A percentile compares a stretch with the other conserved stretches of the same genome.
Conservation (phyloP, 1,140 invertebrate genomes). For the Philopotamus ludificatus region DNA sequence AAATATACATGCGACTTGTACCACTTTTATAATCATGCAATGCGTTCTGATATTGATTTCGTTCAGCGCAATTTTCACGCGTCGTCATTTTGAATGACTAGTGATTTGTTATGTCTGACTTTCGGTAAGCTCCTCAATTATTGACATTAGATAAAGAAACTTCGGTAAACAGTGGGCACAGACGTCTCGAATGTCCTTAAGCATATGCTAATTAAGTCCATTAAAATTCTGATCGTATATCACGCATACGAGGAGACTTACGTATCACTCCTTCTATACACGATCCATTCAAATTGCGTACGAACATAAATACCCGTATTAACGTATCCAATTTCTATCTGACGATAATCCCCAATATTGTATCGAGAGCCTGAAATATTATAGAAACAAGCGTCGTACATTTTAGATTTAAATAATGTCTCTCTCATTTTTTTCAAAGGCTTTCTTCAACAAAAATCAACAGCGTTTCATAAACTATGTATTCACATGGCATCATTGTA, state of each 20-base stretch:
- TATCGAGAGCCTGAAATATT: neutral
- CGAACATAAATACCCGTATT: too few relatives aligned
- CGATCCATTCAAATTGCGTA: neutral
- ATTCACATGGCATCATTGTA: neutral
- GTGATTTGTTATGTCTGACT: neutral
- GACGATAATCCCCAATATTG: neutral
- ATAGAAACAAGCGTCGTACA: neutral
- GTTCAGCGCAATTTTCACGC: too few relatives aligned
- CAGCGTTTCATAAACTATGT: conserved; percentile 8
- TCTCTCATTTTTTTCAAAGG: neutral
- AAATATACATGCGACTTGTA: too few relatives aligned
- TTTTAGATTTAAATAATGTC: neutral
- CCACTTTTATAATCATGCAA: too few relatives aligned
- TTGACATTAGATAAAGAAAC: neutral
- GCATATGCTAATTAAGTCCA: conserved; percentile 11
- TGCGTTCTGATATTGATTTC: too few relatives aligned
- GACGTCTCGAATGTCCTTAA: conserved; percentile 16
- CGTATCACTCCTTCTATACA: neutral
- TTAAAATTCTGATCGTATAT: conserved; percentile 14
- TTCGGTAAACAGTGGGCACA: neutral
- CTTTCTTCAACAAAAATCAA: neutral
- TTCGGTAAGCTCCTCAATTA: neutral
- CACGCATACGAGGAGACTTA: conserved; percentile 1
- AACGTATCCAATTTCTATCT: too few relatives aligned
- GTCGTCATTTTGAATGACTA: too few relatives aligned